Evolutionary conservation across 2,797 vertebrate species (phyloP), one percentile per base, ranked within the genome.

Genomic region (Liparis tanakae): DNA sequence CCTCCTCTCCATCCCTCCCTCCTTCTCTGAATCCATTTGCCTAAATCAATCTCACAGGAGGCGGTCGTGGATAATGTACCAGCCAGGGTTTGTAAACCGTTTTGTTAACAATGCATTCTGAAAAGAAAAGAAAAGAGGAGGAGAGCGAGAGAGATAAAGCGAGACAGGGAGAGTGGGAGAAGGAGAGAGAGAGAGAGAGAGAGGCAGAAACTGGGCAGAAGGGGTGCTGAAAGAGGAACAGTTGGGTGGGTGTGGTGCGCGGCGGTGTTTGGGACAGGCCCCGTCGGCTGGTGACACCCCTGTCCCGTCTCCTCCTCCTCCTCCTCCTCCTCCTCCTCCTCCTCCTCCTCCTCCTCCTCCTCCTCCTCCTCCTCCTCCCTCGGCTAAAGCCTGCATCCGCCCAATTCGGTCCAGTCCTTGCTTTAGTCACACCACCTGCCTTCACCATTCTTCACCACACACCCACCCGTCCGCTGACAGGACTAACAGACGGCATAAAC

Each of bases 341-440:
- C 90, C 89, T 83, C 87, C 87, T 88, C 90, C 89, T 83, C 87
- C 87, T 88, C 90, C 89, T 83, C 87, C 87, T 88, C 90, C 89
- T 83, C 87, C 87, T n/a, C n/a, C 88, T 88, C 91, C 90, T 88
- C 91, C 90, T 88, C 90, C 89, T 83, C 87, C 87, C 80, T 70
- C 68, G 17, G 80, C 85, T 75, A 86, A 85, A 86, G 85, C 86
- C 87, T 78, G 86, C 85, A 87, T 89, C 90, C 93, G 90, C 92
- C 93, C 94, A 95, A 95, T 96, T 96, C 93, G 95, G 93, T 90
- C 53, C 85, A 94, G 95, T 94, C 94, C 92, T 93, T 91, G 93
- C 96, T 98, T 93, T 96, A 97, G 96, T 97, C 96, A 98, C 97
- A 98, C 97, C 98, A 99, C 97, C 98, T 99, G 98, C 98, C 96